These are phyloP conservation scores for Synanthedon formicaeformis DNA, from an alignment of 2,888 invertebrate species.

Conservation along the genomic window DNA sequence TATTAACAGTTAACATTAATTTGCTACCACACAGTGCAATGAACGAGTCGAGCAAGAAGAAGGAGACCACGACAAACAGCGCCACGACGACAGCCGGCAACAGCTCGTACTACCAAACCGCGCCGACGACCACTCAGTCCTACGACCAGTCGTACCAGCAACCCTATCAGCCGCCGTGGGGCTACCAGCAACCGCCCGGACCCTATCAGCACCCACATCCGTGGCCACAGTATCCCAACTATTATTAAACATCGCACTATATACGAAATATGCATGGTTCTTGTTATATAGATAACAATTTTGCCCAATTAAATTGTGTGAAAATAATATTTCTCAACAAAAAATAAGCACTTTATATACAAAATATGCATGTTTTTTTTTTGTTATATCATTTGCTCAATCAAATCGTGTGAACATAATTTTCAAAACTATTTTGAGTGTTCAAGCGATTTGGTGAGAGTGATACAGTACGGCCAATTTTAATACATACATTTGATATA, in stretches of 20 bases:
- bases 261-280: neutral
- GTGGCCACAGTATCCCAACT: slow-evolving; percentile 63
- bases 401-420: too few species aligned
- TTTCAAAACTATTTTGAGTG: too few species aligned
- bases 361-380: neutral
- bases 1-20: too few species aligned
- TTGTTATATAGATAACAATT: too few species aligned
- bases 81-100: slow-evolving; percentile 12
- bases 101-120: slow-evolving; percentile 45
- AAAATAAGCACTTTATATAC: neutral
- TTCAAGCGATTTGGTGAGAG: too few species aligned
- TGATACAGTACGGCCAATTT: too few species aligned
- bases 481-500: too few species aligned
- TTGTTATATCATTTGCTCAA: too few species aligned
- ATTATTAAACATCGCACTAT: slow-evolving; percentile 34
- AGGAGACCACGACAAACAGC: slow-evolving; percentile 11
- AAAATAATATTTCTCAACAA: too few species aligned
- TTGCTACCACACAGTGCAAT: slow-evolving; percentile 16
- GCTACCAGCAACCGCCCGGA: slow-evolving; percentile 60
- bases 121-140: slow-evolving; percentile 27
- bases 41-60: slow-evolving; percentile 41
- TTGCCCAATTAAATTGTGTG: too few species aligned
- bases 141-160: slow-evolving; percentile 58
- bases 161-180: slow-evolving; percentile 62
- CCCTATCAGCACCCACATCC: slow-evolving; percentile 60